A percentile compares a stretch with the other conserved stretches of the same genome.
These are phyloP conservation scores for Heliangelus exortis DNA, from an alignment of 2,797 vertebrate genomes.

Conservation along the genomic window DNA sequence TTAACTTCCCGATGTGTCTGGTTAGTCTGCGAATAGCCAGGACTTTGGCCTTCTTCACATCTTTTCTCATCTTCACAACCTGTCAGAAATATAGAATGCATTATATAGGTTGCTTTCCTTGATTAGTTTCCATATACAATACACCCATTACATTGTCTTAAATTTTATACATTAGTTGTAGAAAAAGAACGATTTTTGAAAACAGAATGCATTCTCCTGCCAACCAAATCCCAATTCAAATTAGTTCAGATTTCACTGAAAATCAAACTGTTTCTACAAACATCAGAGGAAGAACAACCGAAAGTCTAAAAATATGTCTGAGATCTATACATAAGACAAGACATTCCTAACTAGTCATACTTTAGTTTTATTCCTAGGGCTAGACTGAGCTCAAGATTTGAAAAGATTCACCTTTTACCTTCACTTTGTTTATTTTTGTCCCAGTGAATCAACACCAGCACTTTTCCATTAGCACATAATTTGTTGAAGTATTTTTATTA, in stretches of 20 bases:
- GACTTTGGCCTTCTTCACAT: constrained; percentile 90
- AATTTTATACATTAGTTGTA: background rate
- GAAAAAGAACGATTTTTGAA: background rate
- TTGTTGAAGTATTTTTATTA: background rate
- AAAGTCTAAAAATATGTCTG: constrained; percentile 45
- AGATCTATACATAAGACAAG: constrained; percentile 48
- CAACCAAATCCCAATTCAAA: background rate
- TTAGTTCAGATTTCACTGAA: constrained; percentile 1
- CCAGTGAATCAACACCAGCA: background rate
- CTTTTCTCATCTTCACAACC: constrained; percentile 96
- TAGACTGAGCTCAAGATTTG: background rate
- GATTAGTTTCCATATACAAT: background rate
- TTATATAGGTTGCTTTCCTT: background rate
- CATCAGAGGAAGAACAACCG: constrained; percentile 39
- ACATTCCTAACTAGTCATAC: constrained; percentile 21
- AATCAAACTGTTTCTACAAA: constrained; percentile 51
- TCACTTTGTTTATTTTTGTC: background rate
- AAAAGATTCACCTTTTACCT: constrained; percentile 17
- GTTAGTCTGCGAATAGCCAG: constrained; percentile 89
- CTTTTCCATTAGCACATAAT: background rate
- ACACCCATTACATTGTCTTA: background rate
- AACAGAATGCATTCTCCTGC: background rate
- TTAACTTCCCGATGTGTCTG: constrained; percentile 85
- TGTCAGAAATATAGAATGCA: constrained; percentile 68
- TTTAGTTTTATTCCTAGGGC: constrained; percentile 48